phyloP scores from a whole-genome alignment of 2,113 vertebrate genomes.

The Clarias batrachus region DNA sequence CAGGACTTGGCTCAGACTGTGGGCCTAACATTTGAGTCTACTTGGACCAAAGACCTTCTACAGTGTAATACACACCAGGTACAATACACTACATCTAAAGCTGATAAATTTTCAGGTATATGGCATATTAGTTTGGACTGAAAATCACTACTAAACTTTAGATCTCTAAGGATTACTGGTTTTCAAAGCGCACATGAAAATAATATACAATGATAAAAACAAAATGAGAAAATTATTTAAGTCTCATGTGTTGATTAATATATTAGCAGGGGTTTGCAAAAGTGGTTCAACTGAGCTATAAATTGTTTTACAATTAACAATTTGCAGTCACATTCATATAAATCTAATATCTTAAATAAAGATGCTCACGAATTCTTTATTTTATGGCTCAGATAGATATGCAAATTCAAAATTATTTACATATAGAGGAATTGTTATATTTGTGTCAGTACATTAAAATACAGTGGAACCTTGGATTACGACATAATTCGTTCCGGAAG shows the following conservation, averaged over 20 bases:
- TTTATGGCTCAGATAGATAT: neutral
- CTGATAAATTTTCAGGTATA: neutral
- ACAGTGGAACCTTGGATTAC: too few species aligned
- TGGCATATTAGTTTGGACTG: neutral
- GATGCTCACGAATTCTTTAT: neutral
- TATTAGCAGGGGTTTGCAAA: too few species aligned
- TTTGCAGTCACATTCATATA: neutral
- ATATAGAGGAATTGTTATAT: neutral
- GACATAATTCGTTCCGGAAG: too few species aligned
- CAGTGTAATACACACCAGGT: conserved; percentile 75
- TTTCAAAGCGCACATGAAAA: neutral
- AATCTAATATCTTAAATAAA: neutral
- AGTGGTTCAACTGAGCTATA: too few species aligned
- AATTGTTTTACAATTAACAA: too few species aligned
- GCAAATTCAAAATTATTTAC: neutral
- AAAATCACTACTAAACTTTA: neutral
- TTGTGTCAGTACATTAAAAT: neutral
- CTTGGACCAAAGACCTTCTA: conserved; percentile 70
- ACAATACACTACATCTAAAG: neutral
- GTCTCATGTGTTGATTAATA: neutral
- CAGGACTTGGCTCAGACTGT: conserved; percentile 45
- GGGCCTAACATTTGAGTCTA: conserved; percentile 44
- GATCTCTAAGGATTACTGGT: neutral
- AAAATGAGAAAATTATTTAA: neutral
- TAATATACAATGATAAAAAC: neutral